These are phyloP conservation scores for Mercenaria mercenaria DNA, from an alignment of 1,140 invertebrate species.

Conservation along the genomic window DNA sequence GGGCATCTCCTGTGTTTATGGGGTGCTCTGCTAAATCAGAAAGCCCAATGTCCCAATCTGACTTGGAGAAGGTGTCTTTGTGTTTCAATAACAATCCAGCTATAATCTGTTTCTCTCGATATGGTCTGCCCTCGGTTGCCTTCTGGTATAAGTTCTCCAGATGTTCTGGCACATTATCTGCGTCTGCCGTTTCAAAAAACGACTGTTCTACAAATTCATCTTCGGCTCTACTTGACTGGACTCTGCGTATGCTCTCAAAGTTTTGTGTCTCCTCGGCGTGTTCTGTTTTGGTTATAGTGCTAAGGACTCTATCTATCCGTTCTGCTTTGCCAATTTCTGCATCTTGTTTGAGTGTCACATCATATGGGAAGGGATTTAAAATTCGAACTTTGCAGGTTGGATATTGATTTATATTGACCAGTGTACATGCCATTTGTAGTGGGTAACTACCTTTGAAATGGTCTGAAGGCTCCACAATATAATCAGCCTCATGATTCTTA, in stretches of 20 bases:
- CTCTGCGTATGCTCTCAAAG: background rate
- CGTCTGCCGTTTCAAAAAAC: background rate
- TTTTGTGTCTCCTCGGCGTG: background rate
- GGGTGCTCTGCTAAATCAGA: slow-evolving; percentile 11
- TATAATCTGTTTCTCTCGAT: background rate
- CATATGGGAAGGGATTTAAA: slow-evolving; percentile 5
- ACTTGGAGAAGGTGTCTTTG: slow-evolving; percentile 3
- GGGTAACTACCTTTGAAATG: slow-evolving; percentile 19
- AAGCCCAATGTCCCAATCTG: slow-evolving; percentile 16
- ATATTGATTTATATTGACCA: background rate
- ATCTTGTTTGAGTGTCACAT: background rate
- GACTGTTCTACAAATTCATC: background rate
- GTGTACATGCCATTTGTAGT: background rate
- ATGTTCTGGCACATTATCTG: background rate
- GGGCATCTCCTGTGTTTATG: slow-evolving; percentile 8
- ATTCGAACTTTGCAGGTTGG: background rate
- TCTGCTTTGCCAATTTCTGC: background rate
- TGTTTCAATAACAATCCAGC: background rate
- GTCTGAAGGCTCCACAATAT: slow-evolving; percentile 4
- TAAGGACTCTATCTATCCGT: background rate
- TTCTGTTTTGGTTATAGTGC: background rate
- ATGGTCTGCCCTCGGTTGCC: background rate
- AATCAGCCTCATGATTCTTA: background rate
- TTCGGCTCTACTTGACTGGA: background rate
- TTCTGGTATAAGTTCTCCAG: background rate